Percentiles rank a stretch among this genome's conserved stretches.
These are phyloP conservation scores for Hylaea fasciaria DNA, from an alignment of 2,888 invertebrate genomes.

Conservation along the genomic window DNA sequence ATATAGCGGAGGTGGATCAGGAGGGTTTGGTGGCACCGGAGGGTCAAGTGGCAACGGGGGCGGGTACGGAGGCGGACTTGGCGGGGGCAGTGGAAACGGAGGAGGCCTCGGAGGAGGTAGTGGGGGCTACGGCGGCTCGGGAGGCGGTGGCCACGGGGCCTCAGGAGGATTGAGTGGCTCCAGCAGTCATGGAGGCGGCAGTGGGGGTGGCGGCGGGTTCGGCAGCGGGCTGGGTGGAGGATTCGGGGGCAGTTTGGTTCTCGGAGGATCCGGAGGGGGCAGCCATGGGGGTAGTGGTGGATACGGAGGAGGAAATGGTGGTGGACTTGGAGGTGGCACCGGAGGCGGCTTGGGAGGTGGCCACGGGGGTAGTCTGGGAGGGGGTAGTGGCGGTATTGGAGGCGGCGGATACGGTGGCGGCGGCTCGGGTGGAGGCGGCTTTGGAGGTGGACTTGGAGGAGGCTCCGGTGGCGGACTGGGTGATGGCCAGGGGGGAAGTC, in stretches of 20 bases:
- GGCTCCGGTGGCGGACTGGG: slow-evolving; percentile 55
- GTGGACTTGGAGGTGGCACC: slow-evolving; percentile 40
- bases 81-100: slow-evolving; percentile 55
- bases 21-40: slow-evolving; percentile 50
- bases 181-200: slow-evolving; percentile 48
- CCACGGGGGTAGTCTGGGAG: slow-evolving; percentile 34
- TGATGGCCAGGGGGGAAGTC: too few relatives aligned
- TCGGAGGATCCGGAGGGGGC: slow-evolving; percentile 43
- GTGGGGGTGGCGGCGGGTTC: slow-evolving; percentile 34
- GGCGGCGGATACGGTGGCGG: slow-evolving; percentile 39
- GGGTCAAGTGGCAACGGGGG: slow-evolving; percentile 28
- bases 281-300: slow-evolving; percentile 51
- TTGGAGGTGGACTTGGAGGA: slow-evolving; percentile 47
- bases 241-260: slow-evolving; percentile 26
- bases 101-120: slow-evolving; percentile 43
- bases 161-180: slow-evolving; percentile 15
- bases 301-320: slow-evolving; percentile 48
- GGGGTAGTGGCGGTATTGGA: slow-evolving; percentile 18
- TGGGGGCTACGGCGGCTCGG: slow-evolving; percentile 35
- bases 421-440: slow-evolving; percentile 30
- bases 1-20: slow-evolving; percentile 45
- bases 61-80: slow-evolving; percentile 47
- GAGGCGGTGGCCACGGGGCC: slow-evolving; percentile 32
- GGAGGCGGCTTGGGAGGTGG: slow-evolving; percentile 41
- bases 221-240: slow-evolving; percentile 45